These are phyloP conservation scores for Bibio marci DNA, from an alignment of 2,888 invertebrate genomes.

Conservation along the genomic window DNA sequence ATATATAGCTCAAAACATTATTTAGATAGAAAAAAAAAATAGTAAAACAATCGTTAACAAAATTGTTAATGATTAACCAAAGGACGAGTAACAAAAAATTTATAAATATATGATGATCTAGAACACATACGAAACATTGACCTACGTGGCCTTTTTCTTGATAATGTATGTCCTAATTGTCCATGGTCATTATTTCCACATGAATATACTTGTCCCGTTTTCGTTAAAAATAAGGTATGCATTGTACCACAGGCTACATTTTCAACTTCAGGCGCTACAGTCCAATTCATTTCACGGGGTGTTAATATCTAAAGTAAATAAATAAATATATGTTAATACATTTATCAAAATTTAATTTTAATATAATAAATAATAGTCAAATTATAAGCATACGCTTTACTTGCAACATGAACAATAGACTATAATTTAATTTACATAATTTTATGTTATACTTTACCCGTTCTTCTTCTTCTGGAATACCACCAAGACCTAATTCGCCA, in stretches of 20 bases:
- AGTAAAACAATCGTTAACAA: too few species aligned
- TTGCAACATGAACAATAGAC: too few species aligned
- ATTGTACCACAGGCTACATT: conserved; percentile 60
- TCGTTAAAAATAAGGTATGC: conserved; percentile 63
- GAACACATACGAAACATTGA: conserved; percentile 39
- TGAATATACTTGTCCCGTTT: conserved; percentile 64
- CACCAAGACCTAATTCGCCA: conserved; percentile 64
- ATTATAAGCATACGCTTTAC: not conserved
- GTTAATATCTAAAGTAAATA: conserved; percentile 36
- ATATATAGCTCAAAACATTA: too few species aligned
- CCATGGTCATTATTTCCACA: conserved; percentile 89
- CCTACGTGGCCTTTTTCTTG: conserved; percentile 50
- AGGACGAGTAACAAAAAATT: too few species aligned
- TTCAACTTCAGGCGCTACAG: conserved; percentile 34
- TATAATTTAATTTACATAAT: too few species aligned
- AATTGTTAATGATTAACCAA: too few species aligned
- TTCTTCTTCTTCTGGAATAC: conserved; percentile 58
- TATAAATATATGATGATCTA: too few species aligned
- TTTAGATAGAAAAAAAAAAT: too few species aligned
- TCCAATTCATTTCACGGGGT: conserved; percentile 44
- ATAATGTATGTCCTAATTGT: conserved; percentile 65
- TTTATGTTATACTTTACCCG: conserved; percentile 21
- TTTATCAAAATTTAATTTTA: conserved; percentile 2
- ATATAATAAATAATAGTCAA: not conserved
- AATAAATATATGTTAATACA: conserved; percentile 3